phyloP scores from a whole-genome alignment of 2,888 invertebrate species.

The Gastrophysa polygoni region DNA sequence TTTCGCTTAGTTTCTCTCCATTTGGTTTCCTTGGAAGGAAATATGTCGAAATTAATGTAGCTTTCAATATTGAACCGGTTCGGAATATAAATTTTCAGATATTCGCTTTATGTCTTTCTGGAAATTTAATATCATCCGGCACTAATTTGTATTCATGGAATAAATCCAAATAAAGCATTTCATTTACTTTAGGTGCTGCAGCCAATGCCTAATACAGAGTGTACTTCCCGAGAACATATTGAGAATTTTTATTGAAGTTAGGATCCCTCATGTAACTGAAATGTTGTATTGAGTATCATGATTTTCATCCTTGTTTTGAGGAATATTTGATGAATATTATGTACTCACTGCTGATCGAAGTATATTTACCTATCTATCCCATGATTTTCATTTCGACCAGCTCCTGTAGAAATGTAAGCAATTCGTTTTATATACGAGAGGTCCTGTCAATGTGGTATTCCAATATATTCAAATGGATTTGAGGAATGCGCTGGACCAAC shows the following conservation, averaged over 20 bases:
- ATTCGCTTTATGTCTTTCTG: slow-evolving; percentile 45
- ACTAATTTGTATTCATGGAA: slow-evolving; percentile 45
- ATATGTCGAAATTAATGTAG: slow-evolving; percentile 57
- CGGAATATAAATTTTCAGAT: slow-evolving; percentile 49
- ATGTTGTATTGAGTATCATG: no score
- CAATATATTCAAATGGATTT: slow-evolving; percentile 52
- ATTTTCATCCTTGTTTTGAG: no score
- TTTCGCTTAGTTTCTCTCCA: slow-evolving; percentile 49
- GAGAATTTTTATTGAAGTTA: not conserved
- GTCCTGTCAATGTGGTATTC: slow-evolving; percentile 54
- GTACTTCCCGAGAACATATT: not conserved
- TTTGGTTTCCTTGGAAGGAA: slow-evolving; percentile 50
- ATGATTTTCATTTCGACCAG: slow-evolving; percentile 9
- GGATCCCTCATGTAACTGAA: no score
- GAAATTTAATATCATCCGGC: slow-evolving; percentile 44
- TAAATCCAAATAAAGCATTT: slow-evolving; percentile 46
- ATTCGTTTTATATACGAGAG: slow-evolving; percentile 25
- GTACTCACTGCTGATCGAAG: no score
- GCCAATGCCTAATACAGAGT: slow-evolving; percentile 25
- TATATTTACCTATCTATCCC: no score
- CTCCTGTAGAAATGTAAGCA: slow-evolving; percentile 29
- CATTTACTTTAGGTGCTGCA: slow-evolving; percentile 40
- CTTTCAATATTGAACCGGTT: slow-evolving; percentile 52
- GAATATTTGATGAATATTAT: no score
- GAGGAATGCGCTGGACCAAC: slow-evolving; percentile 44